Conservation (phyloP, 1,140 invertebrate genomes). For the Papilio polyxenes region DNA sequence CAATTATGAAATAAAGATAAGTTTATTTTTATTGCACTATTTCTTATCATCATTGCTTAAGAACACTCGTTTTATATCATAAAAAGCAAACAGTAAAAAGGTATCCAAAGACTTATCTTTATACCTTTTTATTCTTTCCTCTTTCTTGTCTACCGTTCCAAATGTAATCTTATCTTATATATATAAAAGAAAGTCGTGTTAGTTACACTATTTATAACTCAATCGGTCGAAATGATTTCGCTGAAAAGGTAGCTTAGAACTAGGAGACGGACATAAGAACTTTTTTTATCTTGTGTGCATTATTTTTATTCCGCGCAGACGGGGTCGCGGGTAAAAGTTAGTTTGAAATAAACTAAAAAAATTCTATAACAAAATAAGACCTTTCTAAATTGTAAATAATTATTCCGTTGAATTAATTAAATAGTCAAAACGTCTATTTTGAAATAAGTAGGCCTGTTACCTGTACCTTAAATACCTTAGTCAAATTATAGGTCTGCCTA, state of each 20-base stretch:
- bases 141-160: too few species aligned
- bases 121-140: too few species aligned
- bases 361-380: too few species aligned
- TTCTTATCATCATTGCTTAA: neutral
- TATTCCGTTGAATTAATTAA: neutral
- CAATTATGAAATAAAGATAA: neutral
- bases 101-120: too few species aligned
- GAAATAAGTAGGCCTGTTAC: neutral
- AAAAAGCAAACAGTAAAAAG: neutral
- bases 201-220: conserved; percentile 32
- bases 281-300: too few species aligned
- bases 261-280: too few species aligned
- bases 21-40: neutral
- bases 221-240: neutral
- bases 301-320: too few species aligned
- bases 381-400: conserved; percentile 16
- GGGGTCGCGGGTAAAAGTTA: too few species aligned
- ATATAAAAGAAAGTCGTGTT: conserved; percentile 32
- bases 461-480: neutral
- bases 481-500: conserved; percentile 18
- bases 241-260: too few species aligned
- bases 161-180: neutral
- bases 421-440: neutral
- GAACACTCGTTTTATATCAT: neutral
- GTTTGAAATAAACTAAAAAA: too few species aligned